Evolutionary conservation across 2,797 vertebrate genomes (phyloP), one percentile per base, ranked within the genome.

Genomic region (Hozukius guyotensis): DNA sequence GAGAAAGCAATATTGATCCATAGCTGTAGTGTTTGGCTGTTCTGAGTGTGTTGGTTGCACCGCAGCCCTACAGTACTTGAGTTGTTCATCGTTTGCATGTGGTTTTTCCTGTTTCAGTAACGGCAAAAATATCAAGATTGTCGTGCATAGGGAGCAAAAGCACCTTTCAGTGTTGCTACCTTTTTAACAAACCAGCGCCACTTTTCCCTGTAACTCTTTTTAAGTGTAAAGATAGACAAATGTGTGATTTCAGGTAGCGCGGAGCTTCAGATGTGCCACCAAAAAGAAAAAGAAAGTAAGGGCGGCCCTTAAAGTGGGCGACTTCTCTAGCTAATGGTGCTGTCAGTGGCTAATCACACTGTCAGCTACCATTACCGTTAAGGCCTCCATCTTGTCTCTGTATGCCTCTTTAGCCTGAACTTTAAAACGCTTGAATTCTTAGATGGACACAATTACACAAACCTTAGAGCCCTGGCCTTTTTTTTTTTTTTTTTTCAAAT

Each of bases 291-390:
- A 78, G 65, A 74, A 76, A 84, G 77, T 27, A 66, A 88, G 31
- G 67, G 76, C 24, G 60, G 70, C 61, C 74, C 83, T 83, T 86
- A 87, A 90, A 93, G 91, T 86, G 85, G 83, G 76, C 67, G 85
- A 88, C 89, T 88, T 86, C 84, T 57, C 72, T 9, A 84, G 85
- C 87, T 96, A 95, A 93, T 93, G 77, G 82, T 70, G 81, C 85
- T 93, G 91, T 93, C 92, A 92, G 78, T 86, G 90, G 90, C 89
- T 95, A 96, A 96, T 96, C 96, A 94, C 72, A 80, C 91, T 94
- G 92, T 95, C 94, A 93, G 89, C 88, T 86, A 91, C 87, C 92
- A 82, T 95, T 96, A 95, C 92, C 72, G 90, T 92, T 93, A 85
- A 89, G 83, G 88, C 80, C 75, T 85, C 82, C 81, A 83, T 95